Base-by-base conservation (phyloP, 2,888 invertebrate species). In the Phymatocera aterrima region DNA sequence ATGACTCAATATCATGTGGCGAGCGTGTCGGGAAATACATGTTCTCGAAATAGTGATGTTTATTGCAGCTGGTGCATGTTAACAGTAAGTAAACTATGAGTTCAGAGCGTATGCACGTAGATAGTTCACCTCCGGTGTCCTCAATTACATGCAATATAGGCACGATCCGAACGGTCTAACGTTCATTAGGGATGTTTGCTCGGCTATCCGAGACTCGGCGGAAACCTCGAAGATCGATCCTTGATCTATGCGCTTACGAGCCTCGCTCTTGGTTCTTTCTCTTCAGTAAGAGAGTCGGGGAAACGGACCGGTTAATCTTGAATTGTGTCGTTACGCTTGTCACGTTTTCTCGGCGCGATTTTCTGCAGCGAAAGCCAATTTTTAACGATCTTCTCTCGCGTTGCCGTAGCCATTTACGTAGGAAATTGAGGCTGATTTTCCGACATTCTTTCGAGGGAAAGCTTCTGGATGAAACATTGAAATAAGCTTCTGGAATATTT, bases 151-250 rank as follows among this genome's bases (percentile, higher is more conserved):
- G 72, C 72, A 34, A 72, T 51, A 72, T 72, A 34, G 51, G 31
- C 34, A 21, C 51, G 51, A 31, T 72, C 31, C 34, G 72, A 31
- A 34, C 21, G n/a, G 48, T 6, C 51, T 21, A 51, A 21, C 51
- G 48, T 72, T 51, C 34, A 72, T 72, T 72, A 72, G 34, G 72
- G 18, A 72, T 31, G 51, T 72, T 72, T 72, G 18, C 72, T 18
- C 51, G 51, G 31, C 15, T 51, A 2, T 5, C 18, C 18, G 24
- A 15, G 34, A 24, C 3, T 34, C 6, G 48, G 72, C 18, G 48
- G 12, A 51, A 31, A 12, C 31, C 18, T 51, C 34, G 51, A 37
- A 31, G 18, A 28, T 68, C 24, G 65, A 24, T 24, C 24, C 46
- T 43, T 4, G 6, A 64, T 37, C 34, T 37, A 18, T 8, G 18